A percentile compares a stretch with the other conserved stretches of the same genome.
Conservation (phyloP, 1,140 invertebrate species). For the Zaprionus davidi region DNA sequence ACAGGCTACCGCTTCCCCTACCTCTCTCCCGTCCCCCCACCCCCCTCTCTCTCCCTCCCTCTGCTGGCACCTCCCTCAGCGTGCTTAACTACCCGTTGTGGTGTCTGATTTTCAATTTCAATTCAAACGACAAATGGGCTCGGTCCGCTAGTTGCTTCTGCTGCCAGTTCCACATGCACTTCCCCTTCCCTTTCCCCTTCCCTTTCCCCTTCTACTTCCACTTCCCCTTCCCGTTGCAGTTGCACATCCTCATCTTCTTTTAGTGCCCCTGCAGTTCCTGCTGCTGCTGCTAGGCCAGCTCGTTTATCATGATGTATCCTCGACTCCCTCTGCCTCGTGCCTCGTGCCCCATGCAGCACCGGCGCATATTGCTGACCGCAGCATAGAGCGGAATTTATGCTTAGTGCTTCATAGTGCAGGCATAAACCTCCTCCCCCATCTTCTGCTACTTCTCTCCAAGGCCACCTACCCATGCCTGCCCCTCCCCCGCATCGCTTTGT, state of each 20-base stretch:
- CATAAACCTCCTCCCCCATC: background rate
- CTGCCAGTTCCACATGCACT: background rate
- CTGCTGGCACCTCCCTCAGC: background rate
- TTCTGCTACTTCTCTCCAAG: background rate
- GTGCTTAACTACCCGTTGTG: constrained; percentile 36
- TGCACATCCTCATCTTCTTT: background rate
- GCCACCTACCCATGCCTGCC: background rate
- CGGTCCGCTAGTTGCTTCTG: constrained; percentile 11
- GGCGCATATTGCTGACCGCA: constrained; percentile 67
- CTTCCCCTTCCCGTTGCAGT: background rate
- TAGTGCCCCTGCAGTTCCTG: background rate
- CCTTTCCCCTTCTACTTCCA: background rate
- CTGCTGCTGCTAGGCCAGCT: constrained; percentile 20
- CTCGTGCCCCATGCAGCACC: too few relatives aligned
- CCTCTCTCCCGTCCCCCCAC: background rate
- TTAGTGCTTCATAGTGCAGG: constrained; percentile 21
- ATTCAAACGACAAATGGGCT: constrained; percentile 62
- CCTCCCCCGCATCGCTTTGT: background rate
- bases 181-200: background rate
- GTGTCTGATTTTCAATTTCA: constrained; percentile 70
- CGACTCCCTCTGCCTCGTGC: background rate
- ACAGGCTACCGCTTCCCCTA: background rate
- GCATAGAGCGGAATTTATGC: constrained; percentile 62
- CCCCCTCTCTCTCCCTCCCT: background rate
- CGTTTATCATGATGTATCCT: constrained; percentile 58